Evolutionary conservation across 2,888 invertebrate genomes (phyloP).

Genomic region (Iphiclides podalirius): DNA sequence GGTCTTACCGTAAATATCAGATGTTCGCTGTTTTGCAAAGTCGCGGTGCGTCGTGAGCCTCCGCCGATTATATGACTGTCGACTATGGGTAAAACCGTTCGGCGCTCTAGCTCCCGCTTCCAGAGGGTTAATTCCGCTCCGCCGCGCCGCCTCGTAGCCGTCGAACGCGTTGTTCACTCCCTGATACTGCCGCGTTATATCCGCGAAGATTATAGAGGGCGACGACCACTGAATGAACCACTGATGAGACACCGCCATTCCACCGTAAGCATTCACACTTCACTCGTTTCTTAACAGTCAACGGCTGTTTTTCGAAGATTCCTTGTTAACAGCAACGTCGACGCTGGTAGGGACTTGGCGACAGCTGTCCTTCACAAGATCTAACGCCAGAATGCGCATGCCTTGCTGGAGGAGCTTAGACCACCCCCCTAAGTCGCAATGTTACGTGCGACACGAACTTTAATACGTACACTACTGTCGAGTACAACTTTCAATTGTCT

Average conservation of each 20-base stretch:
- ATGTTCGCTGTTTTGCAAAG: constrained; percentile 1
- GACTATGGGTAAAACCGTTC: too few species aligned
- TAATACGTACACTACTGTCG: too few species aligned
- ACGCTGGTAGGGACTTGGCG: constrained; percentile 7
- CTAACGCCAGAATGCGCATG: constrained; percentile 11
- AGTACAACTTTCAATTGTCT: too few species aligned
- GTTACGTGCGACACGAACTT: constrained; percentile 4
- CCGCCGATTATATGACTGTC: not conserved
- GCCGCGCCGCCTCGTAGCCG: constrained; percentile 2
- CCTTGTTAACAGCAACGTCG: not conserved
- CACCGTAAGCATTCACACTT: constrained; percentile 11
- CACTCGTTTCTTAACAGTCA: not conserved
- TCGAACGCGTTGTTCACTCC: constrained; percentile 51
- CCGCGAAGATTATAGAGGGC: constrained; percentile 55
- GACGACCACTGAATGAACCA: constrained; percentile 75
- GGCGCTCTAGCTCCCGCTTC: too few species aligned
- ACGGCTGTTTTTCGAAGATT: not conserved
- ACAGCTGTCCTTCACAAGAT: constrained; percentile 7
- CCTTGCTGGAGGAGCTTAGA: constrained; percentile 8
- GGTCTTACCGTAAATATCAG: constrained; percentile 8
- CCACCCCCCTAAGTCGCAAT: constrained; percentile 17
- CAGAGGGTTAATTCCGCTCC: constrained; percentile 11
- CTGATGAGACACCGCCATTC: constrained; percentile 75
- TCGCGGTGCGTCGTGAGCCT: not conserved
- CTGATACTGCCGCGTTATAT: constrained; percentile 55